phyloP scores from a whole-genome alignment of 1,140 invertebrate species.

The Steinernema khuongi region DNA sequence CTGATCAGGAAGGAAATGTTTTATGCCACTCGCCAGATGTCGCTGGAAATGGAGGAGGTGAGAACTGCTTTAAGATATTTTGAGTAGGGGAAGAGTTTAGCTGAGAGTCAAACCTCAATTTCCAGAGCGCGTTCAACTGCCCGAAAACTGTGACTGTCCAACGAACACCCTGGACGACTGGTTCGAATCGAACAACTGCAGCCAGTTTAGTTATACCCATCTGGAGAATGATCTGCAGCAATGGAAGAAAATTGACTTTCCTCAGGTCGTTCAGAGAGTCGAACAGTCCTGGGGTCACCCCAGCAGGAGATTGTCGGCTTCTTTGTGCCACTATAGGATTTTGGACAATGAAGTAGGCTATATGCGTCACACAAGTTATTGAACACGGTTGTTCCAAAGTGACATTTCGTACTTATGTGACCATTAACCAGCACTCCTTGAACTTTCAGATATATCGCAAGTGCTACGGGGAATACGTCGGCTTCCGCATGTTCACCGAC shows the following conservation, averaged over 20 bases:
- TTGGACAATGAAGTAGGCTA: slow-evolving; percentile 71
- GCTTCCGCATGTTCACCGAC: slow-evolving; percentile 92
- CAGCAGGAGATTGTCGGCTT: slow-evolving; percentile 58
- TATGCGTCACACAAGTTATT: slow-evolving; percentile 23
- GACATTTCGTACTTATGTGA: slow-evolving; percentile 9
- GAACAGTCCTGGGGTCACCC: slow-evolving; percentile 21
- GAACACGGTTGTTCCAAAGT: not conserved
- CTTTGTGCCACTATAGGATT: slow-evolving; percentile 83
- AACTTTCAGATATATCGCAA: slow-evolving; percentile 70
- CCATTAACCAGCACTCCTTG: not conserved
- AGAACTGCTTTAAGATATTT: no score
- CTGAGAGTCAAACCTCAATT: not conserved
- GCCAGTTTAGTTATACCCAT: not conserved
- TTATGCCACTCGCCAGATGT: not conserved
- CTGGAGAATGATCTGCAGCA: slow-evolving; percentile 61
- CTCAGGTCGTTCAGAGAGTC: slow-evolving; percentile 20
- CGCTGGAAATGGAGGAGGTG: not conserved
- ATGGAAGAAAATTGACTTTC: slow-evolving; percentile 26
- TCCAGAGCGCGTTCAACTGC: not conserved
- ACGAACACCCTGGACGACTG: not conserved
- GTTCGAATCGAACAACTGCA: not conserved
- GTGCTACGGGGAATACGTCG: slow-evolving; percentile 88
- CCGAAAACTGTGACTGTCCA: not conserved
- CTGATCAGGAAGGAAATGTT: not conserved
- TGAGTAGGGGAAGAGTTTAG: not conserved